Percentiles rank a stretch among this genome's conserved stretches.
phyloP scores from a whole-genome alignment of 64 coral and sea anemone genomes.

The Dendronephthya gigantea region DNA sequence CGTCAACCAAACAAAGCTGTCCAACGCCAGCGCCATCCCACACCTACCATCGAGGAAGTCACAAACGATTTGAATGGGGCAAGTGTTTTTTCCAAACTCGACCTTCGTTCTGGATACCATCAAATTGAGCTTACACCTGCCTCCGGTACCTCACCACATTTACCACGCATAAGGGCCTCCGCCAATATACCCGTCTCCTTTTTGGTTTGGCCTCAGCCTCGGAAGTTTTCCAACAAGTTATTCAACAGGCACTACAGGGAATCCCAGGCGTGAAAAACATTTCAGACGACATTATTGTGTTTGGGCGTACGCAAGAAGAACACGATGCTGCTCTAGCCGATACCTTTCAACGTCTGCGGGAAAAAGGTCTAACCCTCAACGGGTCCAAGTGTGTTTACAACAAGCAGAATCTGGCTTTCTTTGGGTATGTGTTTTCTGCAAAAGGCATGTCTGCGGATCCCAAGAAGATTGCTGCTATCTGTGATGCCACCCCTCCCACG shows the following conservation, averaged over 20 bases:
- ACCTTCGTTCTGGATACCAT: too few relatives aligned
- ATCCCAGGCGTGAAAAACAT: background rate
- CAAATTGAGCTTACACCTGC: too few relatives aligned
- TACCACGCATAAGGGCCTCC: too few relatives aligned
- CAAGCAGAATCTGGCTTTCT: background rate
- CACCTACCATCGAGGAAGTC: too few relatives aligned
- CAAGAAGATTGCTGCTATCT: background rate
- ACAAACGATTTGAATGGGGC: too few relatives aligned
- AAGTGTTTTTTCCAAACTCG: too few relatives aligned
- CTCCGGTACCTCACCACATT: too few relatives aligned
- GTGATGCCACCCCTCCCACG: background rate
- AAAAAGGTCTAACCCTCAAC: conserved; percentile 4
- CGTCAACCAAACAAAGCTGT: too few relatives aligned
- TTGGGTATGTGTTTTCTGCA: background rate
- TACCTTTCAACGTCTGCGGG: background rate
- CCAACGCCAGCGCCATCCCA: too few relatives aligned
- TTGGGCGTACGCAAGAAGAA: background rate
- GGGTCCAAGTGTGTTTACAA: background rate
- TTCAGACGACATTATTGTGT: background rate
- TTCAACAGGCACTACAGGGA: background rate
- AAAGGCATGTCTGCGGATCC: conserved; percentile 2
- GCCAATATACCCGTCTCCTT: background rate
- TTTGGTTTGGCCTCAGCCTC: background rate
- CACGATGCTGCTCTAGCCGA: background rate
- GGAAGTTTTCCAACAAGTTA: background rate